These are phyloP conservation scores for Nudaria mundana DNA, from an alignment of 2,888 invertebrate genomes.

Conservation along the genomic window DNA sequence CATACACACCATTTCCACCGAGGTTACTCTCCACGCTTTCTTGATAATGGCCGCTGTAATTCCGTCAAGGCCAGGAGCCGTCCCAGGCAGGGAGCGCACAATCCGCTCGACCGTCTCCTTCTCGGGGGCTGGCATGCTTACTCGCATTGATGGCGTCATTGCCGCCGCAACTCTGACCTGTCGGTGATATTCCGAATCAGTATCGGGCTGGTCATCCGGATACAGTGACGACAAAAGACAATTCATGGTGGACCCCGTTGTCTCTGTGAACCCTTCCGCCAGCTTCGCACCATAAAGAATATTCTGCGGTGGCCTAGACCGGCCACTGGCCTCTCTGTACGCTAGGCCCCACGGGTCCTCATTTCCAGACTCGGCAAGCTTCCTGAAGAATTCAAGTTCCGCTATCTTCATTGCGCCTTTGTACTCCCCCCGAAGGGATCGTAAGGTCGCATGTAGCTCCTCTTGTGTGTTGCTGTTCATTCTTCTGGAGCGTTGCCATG, in stretches of 20 bases:
- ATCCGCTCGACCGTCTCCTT: slow-evolving; percentile 17
- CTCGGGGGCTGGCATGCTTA: slow-evolving; percentile 10
- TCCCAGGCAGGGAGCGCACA: slow-evolving; percentile 28
- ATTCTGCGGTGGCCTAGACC: slow-evolving; percentile 18
- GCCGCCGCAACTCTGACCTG: slow-evolving; percentile 18
- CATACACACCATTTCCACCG: slow-evolving; percentile 11
- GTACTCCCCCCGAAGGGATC: neutral
- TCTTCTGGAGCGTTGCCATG: neutral
- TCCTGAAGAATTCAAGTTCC: neutral
- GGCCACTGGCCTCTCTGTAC: neutral
- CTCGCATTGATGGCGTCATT: neutral
- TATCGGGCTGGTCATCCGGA: slow-evolving; percentile 24
- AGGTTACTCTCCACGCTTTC: slow-evolving; percentile 16
- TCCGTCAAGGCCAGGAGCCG: slow-evolving; percentile 36
- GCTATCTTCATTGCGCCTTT: neutral
- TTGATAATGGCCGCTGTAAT: slow-evolving; percentile 22
- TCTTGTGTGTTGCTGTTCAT: neutral
- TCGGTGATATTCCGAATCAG: slow-evolving; percentile 23
- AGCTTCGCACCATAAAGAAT: slow-evolving; percentile 15
- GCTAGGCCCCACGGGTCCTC: slow-evolving; percentile 20
- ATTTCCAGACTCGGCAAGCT: neutral
- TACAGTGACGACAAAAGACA: slow-evolving; percentile 23
- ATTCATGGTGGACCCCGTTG: slow-evolving; percentile 15
- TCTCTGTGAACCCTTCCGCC: slow-evolving; percentile 4
- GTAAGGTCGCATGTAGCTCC: neutral